Base-by-base conservation (phyloP, 1,140 invertebrate species). In the Oscheius sp. region DNA sequence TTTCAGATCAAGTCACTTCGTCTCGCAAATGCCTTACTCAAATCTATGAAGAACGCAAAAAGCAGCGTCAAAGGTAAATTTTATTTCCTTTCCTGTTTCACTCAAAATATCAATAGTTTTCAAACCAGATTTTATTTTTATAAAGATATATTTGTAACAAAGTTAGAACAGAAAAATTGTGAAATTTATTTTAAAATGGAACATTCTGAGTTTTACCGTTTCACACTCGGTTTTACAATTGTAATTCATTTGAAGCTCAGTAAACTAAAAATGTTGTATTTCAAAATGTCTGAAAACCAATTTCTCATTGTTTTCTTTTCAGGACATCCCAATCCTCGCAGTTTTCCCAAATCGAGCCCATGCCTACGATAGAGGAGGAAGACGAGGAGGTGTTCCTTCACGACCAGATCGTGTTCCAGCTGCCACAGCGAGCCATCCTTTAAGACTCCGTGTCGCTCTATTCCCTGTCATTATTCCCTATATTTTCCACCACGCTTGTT, bases 321-420 rank as follows among this genome's bases (percentile, higher is more conserved):
- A 68, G 67, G 36, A 58, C 67, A 55, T 68, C 67, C 26, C 52
- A 58, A 49, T 58, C 52, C 55, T 68, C 67, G 28, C 67, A 68
- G 15, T 49, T 68, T 36, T 59, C 49, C 10, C 67, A 68, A 29
- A 68, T 68, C 23, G 67, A 68, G 67, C 67, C 67, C 20, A 68
- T 68, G 67, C 67, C 67, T 32, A 68, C 67, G 31, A 68, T 68
- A 59, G 13, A 58, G 26, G 67, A 68, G 36, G 67, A 68, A 61
- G 67, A 68, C 52, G 67, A 68, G 49, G 49, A 55, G 49, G 49
- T 55, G 49, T 55, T 55, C 49, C 49, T 55, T 7, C 49, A 55
- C 23, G 49, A 55, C 15, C 49, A 55, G 49, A 7, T 55, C 49
- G 49, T 55, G 23, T 55, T 55, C 49, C 49, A 55, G 7, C 49